A percentile compares a stretch with the other conserved stretches of the same genome.
phyloP scores from a whole-genome alignment of 1,140 invertebrate species.

The Drosophila dunni region DNA sequence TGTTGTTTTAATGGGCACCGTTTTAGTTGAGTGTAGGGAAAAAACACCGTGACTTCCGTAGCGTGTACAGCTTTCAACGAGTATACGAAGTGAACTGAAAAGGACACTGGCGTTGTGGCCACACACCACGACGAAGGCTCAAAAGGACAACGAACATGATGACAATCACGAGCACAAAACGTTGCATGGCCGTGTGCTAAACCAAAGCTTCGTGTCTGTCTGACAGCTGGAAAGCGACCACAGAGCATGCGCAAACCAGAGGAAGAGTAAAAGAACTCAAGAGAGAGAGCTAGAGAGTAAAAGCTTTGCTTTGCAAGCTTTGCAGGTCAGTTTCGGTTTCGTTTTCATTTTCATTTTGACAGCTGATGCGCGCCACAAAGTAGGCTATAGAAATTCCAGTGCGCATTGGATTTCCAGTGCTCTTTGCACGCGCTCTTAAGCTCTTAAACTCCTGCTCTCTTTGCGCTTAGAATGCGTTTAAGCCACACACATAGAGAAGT shows the following conservation, averaged over 20 bases:
- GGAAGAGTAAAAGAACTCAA: background rate
- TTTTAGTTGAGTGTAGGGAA: constrained; percentile 7
- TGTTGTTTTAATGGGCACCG: constrained; percentile 22
- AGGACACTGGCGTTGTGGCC: constrained; percentile 34
- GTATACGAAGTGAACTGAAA: constrained; percentile 78
- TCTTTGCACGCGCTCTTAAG: constrained; percentile 22
- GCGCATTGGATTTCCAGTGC: constrained; percentile 35
- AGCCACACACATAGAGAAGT: constrained; percentile 39
- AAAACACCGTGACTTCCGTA: constrained; percentile 59
- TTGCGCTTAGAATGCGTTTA: constrained; percentile 5
- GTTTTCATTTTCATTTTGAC: constrained; percentile 39
- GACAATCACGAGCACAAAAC: constrained; percentile 13
- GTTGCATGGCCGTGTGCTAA: constrained; percentile 48
- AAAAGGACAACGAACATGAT: constrained; percentile 26
- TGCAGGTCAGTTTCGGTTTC: constrained; percentile 59
- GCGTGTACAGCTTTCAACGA: constrained; percentile 79
- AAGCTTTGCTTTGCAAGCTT: constrained; percentile 18
- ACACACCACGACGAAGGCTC: constrained; percentile 30
- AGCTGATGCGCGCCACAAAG: constrained; percentile 40
- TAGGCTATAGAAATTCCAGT: constrained; percentile 49
- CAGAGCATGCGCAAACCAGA: constrained; percentile 40
- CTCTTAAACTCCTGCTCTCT: background rate
- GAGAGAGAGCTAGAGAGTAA: background rate
- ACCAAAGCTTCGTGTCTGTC: constrained; percentile 41
- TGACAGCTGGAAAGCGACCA: constrained; percentile 61